A percentile compares a stretch with the other conserved stretches of the same genome.
phyloP scores from a whole-genome alignment of 2,888 invertebrate genomes.

The Scelioninae gen. 2 region DNA sequence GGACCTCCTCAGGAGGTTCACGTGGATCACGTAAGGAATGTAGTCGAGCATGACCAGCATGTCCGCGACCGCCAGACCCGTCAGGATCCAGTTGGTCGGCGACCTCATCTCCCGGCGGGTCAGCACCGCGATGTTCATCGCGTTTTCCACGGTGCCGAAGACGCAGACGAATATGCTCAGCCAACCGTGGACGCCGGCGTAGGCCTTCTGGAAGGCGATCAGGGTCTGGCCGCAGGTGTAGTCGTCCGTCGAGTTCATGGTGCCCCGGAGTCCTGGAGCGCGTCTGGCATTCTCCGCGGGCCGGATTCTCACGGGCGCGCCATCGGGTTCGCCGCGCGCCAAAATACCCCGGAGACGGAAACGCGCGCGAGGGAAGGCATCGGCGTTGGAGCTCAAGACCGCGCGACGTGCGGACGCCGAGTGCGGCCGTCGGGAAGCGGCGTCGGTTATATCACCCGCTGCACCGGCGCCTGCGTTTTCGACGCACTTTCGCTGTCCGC shows the following conservation, averaged over 20 bases:
- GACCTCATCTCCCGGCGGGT: constrained; percentile 93
- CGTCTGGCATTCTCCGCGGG: neutral
- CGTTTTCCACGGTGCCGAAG: constrained; percentile 92
- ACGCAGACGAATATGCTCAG: constrained; percentile 90
- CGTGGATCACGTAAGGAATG: constrained; percentile 91
- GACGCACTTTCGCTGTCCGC: constrained; percentile 50
- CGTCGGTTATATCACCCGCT: constrained; percentile 51
- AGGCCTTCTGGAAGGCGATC: constrained; percentile 80
- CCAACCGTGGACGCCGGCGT: constrained; percentile 88
- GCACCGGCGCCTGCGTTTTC: constrained; percentile 57
- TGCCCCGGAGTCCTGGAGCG: no score
- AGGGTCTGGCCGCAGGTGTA: constrained; percentile 79
- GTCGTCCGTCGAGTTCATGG: constrained; percentile 63
- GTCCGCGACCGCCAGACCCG: constrained; percentile 93
- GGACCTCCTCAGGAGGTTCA: constrained; percentile 80
- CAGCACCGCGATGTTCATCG: constrained; percentile 93
- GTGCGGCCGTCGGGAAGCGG: constrained; percentile 46
- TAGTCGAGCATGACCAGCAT: constrained; percentile 96
- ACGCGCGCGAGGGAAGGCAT: neutral
- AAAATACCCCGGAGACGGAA: no score
- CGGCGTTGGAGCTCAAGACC: neutral
- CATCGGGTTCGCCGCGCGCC: neutral
- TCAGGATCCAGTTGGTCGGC: constrained; percentile 89
- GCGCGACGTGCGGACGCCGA: constrained; percentile 54
- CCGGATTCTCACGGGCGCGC: neutral